Conservation (phyloP, 2,113 vertebrate genomes). For the Paradoxurus hermaphroditus region DNA sequence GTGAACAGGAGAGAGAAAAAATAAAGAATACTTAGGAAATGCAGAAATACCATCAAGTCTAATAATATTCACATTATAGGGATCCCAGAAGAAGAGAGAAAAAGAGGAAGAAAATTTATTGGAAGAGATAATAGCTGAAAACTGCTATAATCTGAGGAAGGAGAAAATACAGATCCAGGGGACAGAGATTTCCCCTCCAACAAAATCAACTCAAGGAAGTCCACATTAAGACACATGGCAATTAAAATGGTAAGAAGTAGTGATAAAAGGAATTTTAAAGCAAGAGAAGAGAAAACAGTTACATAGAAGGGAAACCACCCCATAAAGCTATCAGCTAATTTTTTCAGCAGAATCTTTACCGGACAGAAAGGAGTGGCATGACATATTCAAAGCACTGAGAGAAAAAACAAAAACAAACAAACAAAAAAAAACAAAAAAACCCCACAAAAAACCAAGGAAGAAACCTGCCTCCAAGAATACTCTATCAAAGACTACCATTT, state of each 20-base stretch:
- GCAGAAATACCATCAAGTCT: not conserved
- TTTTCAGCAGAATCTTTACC: no score
- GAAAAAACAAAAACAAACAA: not conserved
- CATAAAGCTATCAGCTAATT: no score
- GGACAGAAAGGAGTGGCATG: not conserved
- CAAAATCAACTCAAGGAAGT: not conserved
- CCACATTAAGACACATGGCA: not conserved
- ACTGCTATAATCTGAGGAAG: not conserved
- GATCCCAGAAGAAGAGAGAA: not conserved
- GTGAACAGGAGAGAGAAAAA: not conserved
- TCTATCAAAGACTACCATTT: not conserved
- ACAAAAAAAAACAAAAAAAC: no score
- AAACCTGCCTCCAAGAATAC: not conserved
- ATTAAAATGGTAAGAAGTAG: not conserved
- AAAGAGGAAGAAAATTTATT: not conserved
- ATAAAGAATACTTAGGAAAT: not conserved
- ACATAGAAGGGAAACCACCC: no score
- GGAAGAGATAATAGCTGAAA: not conserved
- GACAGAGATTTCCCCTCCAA: not conserved
- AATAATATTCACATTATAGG: not conserved
- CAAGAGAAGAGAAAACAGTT: not conserved
- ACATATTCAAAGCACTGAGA: not conserved
- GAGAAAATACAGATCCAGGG: not conserved
- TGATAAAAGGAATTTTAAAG: not conserved
- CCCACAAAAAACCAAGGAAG: no score